Evolutionary conservation across 1,140 invertebrate species (phyloP), one percentile per base, ranked within the genome.

Genomic region (Babylonia areolata): DNA sequence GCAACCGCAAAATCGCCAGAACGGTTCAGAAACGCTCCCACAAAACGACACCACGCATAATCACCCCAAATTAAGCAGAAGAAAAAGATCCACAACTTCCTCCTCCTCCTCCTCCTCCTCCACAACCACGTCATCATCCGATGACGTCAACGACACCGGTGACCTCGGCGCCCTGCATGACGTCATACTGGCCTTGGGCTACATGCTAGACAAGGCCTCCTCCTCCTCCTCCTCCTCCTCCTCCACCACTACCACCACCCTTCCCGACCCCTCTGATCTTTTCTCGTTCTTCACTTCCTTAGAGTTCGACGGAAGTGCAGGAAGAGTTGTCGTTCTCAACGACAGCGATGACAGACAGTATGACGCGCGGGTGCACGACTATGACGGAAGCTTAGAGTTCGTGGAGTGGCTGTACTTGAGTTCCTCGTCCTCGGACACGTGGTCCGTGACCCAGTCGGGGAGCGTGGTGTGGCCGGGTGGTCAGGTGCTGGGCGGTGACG

Each of bases 401-500:
- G 75, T 77, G 75, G 75, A 40, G 37, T 40, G 75, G 75, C 23
- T 77, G 11, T 77, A 77, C 39, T 77, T 77, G 37, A 64, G 58
- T 28, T 64, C 58, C 28, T 23, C 35, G 20, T 77, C 75, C 20
- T 40, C 75, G 15, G 33, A 35, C 37, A 20, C 39, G 20, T 77
- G 75, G 75, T 40, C 35, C 15, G 75, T 77, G 75, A 20, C 15
- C 37, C 35, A 77, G 75, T 15, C 0, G 37, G 75, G 75, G 11
- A 77, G 75, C 75, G 40, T 77, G 2, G 75, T 77, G 75, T 77
- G 75, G 75, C 75, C 75, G 37, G 40, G 28, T 40, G 75, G 75
- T 39, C 75, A 77, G 37, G 75, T 28, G 37, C 75, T 77, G 35
- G 37, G 3, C 35, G 75, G 33, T 40, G 75, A 77, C 23, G 3